Conservation (phyloP, 2,797 vertebrate species). For the Tokudaia muenninki region DNA sequence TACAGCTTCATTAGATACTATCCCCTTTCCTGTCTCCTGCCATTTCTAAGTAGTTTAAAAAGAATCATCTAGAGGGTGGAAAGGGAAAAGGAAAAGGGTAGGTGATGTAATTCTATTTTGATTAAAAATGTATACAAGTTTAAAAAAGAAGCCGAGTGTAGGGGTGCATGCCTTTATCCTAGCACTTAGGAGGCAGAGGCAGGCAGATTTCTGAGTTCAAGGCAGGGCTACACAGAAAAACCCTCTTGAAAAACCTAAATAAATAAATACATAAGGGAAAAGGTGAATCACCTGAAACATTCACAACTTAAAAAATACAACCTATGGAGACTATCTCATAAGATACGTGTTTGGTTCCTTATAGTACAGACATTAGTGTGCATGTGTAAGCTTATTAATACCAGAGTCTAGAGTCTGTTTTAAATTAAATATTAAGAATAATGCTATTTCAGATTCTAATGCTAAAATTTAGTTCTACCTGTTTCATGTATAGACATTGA, state of each 20-base stretch:
- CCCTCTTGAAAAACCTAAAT: background rate
- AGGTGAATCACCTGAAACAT: background rate
- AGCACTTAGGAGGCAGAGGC: background rate
- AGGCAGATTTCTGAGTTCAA: background rate
- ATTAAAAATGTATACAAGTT: background rate
- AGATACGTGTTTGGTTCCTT: background rate
- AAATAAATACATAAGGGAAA: no score
- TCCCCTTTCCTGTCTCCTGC: background rate
- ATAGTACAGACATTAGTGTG: background rate
- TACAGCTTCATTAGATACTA: background rate
- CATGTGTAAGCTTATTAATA: background rate
- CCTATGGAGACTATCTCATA: background rate
- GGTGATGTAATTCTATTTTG: background rate
- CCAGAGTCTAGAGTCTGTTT: constrained; percentile 4
- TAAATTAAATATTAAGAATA: constrained; percentile 29
- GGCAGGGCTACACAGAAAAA: background rate
- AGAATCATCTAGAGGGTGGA: background rate
- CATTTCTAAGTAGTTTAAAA: constrained; percentile 25
- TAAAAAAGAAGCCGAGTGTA: background rate
- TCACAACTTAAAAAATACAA: background rate
- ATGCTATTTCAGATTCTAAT: background rate
- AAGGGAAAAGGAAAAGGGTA: background rate
- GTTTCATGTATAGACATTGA: background rate
- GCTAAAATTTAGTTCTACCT: constrained; percentile 3
- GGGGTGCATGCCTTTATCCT: background rate